Base-by-base conservation (phyloP, 2,113 vertebrate genomes). In the Pseudorhombus dupliciocellatus region DNA sequence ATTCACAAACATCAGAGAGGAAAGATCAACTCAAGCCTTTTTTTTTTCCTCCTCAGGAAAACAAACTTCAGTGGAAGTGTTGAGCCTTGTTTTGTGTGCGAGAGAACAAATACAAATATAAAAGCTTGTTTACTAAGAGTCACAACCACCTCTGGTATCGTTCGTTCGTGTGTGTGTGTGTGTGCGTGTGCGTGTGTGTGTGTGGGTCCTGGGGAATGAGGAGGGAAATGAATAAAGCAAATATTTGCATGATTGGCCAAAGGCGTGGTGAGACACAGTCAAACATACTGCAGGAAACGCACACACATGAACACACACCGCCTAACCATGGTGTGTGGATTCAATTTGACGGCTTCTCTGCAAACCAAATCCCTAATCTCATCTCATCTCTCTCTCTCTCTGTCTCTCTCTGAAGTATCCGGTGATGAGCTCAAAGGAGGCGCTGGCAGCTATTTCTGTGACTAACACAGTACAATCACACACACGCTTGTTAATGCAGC, bases 291-390 rank as follows among this genome's bases (percentile, higher is more conserved):
- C 69, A 50, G 0, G 25, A 52, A 9, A 52, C 50, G 14, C 50
- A 52, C 48, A 61, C 51, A 62, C 48, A 51, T 8, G 31, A 6
- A 63, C 31, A 57, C 34, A 50, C 55, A 34, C 15, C 53, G 28
- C 69, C 81, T 84, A 73, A 85, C 84, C 34, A 7, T 8, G 10
- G 72, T 50, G 81, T 75, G 76, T 77, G 56, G 28, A 87, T 84
- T 83, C 82, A 80, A 84, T 85, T 83, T 70, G 79, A 84, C 54
- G 46, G 78, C 65, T 85, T 70, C 73, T 85, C 66, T 3, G 56
- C 59, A 80, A 81, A 70, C 57, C 79, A 81, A 88, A 88, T 88
- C 83, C 83, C 80, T 87, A 83, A 90, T 89, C 86, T 89, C 78
- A 85, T 85, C 84, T 82, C 80, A 69, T 84, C 68, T 80, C 69